These are phyloP conservation scores for Drosophila falleni DNA, from an alignment of 2,888 invertebrate genomes.

Conservation along the genomic window DNA sequence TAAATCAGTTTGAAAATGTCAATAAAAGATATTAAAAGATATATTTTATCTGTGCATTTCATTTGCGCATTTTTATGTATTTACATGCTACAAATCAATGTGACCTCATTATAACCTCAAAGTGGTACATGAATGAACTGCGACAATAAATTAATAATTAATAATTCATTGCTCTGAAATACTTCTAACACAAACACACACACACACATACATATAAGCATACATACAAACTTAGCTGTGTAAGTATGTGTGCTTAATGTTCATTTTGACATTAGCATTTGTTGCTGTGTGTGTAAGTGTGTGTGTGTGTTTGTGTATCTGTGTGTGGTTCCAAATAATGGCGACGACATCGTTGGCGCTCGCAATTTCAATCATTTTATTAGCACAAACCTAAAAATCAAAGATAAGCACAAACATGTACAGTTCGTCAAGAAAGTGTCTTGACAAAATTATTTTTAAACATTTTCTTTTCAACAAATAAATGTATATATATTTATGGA, in stretches of 20 bases:
- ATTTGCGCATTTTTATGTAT: background rate
- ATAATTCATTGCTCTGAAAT: conserved; percentile 19
- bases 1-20: too few relatives aligned
- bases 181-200: background rate
- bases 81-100: conserved; percentile 6
- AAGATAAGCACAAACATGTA: conserved; percentile 5
- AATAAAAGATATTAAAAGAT: background rate
- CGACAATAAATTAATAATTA: conserved; percentile 23
- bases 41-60: background rate
- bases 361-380: conserved; percentile 38
- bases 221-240: background rate
- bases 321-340: conserved; percentile 17
- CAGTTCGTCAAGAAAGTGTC: too few relatives aligned
- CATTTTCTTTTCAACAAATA: too few relatives aligned
- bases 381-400: conserved; percentile 36
- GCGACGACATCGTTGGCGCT: conserved; percentile 17
- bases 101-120: conserved; percentile 22
- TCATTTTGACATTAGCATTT: conserved; percentile 20
- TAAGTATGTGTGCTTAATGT: conserved; percentile 2
- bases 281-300: background rate
- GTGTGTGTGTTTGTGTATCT: conserved; percentile 8
- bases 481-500: too few relatives aligned
- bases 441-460: too few relatives aligned
- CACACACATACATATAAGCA: background rate
- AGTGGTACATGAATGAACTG: conserved; percentile 14